Evolutionary conservation across 1,140 invertebrate species (phyloP), one percentile per base, ranked within the genome.

Genomic region (Temnothorax longispinosus): DNA sequence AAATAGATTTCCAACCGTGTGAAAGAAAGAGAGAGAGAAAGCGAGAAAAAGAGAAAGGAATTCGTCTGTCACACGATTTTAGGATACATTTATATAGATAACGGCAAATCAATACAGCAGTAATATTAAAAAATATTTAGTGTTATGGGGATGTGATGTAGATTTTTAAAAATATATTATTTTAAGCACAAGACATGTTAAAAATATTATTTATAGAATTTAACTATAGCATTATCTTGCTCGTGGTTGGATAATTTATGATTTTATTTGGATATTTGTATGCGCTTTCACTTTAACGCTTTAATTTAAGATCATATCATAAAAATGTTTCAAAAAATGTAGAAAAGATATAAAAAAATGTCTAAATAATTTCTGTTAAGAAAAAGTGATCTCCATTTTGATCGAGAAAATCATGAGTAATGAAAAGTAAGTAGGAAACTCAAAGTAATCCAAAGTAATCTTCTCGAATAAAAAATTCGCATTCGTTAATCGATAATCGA

Each of bases 1-100:
- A 75, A 81, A 86, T 69, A 67, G 27, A 41, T 50, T 67, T 69
- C 21, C 27, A 78, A 58, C 15, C 54, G 47, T 32, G 3, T 44
- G 13, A 58, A 11, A 52, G 21, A 38, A 18, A 52, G n/a, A 52
- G 27, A 27, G 27, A 27, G 27, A 27, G 27, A 21, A 8, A 21
- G 15, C 13, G 6, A n/a, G 13, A 8, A 7, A 21, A 8, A 21
- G 15, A n/a, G 6, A n/a, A 6, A 8, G 13, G 18, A 18, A 38
- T 10, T 21, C 0, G 3, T 65, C 21, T 35, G 5, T 35, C 47
- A 44, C 41, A 32, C 27, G 7, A n/a, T 85, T 62, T 44, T 58
- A 27, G 13, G 0, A 27, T 41, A 54, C 7, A 72, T 5, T 47
- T 18, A 27, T 27, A 27, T 27, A 0, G 5, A 32, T 60, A 15